These are phyloP conservation scores for Lathamus discolor DNA, from an alignment of 2,113 vertebrate species.

Conservation along the genomic window DNA sequence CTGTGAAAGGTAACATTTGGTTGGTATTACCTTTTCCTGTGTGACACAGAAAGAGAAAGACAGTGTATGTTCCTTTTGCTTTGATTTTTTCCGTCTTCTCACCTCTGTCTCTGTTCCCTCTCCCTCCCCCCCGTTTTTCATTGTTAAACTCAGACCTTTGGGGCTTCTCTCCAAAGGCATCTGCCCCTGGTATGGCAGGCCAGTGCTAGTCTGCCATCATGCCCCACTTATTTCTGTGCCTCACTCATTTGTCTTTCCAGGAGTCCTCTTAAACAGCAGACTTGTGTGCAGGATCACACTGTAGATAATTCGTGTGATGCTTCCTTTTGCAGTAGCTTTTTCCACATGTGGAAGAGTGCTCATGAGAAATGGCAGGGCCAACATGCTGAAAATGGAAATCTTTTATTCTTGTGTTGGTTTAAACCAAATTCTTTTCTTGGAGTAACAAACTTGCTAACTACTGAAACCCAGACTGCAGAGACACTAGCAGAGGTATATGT, in stretches of 20 bases:
- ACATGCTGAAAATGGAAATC: neutral
- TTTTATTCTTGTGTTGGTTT: neutral
- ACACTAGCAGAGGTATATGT: neutral
- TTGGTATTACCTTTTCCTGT: neutral
- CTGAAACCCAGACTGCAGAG: neutral
- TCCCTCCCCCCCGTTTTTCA: neutral
- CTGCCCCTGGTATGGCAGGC: neutral
- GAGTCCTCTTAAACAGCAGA: neutral
- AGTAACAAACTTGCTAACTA: neutral
- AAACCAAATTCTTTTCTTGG: neutral
- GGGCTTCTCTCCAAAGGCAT: neutral
- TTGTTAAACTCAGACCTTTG: neutral
- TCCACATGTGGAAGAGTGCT: neutral
- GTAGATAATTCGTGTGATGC: neutral
- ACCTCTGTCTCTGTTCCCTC: neutral
- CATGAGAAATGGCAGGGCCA: neutral
- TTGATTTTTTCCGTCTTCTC: neutral
- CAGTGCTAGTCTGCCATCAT: neutral
- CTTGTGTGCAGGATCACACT: rapidly evolving
- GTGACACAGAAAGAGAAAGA: neutral
- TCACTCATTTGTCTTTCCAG: neutral
- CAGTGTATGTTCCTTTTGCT: neutral
- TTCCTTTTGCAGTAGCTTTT: neutral
- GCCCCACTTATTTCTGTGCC: neutral
- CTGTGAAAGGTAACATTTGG: neutral